Percentiles rank a stretch among this genome's conserved stretches.
Conservation (phyloP, 1,140 invertebrate species). For the Physella acuta region DNA sequence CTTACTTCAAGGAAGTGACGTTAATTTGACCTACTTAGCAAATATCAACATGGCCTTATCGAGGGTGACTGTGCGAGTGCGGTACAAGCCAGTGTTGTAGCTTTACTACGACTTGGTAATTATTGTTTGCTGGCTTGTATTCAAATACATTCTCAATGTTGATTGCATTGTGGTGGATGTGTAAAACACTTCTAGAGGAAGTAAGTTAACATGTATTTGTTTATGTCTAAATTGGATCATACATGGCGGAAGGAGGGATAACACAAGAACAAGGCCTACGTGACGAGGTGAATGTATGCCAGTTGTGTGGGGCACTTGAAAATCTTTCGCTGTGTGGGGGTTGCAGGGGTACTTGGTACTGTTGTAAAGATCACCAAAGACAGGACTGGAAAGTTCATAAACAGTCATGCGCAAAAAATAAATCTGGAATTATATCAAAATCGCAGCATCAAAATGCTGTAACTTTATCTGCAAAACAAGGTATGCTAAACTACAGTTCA, state of each 20-base stretch:
- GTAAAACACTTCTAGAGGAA: no score
- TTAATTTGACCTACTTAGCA: no score
- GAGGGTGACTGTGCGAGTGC: no score
- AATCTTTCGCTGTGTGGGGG: slow-evolving; percentile 73
- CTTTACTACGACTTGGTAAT: no score
- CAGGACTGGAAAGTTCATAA: slow-evolving; percentile 77
- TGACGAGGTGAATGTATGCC: slow-evolving; percentile 47
- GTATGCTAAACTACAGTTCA: slow-evolving; percentile 11
- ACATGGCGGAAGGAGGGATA: slow-evolving; percentile 15
- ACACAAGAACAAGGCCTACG: slow-evolving; percentile 36
- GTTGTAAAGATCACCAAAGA: slow-evolving; percentile 76
- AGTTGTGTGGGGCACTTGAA: slow-evolving; percentile 67
- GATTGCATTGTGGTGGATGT: no score
- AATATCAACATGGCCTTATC: no score
- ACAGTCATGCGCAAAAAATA: slow-evolving; percentile 48
- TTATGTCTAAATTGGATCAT: neutral
- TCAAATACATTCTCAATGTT: no score
- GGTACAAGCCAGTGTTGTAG: no score
- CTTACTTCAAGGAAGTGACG: no score
- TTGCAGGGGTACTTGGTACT: slow-evolving; percentile 75
- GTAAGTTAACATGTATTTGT: no score
- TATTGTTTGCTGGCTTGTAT: no score
- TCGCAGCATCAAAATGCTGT: no score
- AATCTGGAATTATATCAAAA: neutral
- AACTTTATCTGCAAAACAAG: slow-evolving; percentile 9